These are phyloP conservation scores for Amblyjoppa fuscipennis DNA, from an alignment of 2,888 invertebrate genomes.

Conservation along the genomic window DNA sequence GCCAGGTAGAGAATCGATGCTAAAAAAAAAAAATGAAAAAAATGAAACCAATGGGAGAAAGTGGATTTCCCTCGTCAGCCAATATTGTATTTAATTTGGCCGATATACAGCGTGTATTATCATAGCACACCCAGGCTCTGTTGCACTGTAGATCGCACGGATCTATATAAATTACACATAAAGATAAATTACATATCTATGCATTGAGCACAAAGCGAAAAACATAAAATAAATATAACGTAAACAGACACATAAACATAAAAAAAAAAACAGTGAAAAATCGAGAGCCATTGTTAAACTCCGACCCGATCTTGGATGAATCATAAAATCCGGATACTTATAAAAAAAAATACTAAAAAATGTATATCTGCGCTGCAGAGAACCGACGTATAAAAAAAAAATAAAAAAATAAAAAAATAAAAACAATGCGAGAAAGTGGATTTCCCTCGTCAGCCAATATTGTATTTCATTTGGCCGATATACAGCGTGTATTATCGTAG, in stretches of 20 bases:
- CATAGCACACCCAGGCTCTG: slow-evolving; percentile 23
- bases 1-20: slow-evolving; percentile 8
- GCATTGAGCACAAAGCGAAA: too few relatives aligned
- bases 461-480: slow-evolving; percentile 55
- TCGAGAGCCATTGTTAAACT: slow-evolving; percentile 3
- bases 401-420: not conserved
- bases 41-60: slow-evolving; percentile 3
- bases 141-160: slow-evolving; percentile 45
- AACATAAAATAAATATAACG: not conserved
- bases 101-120: slow-evolving; percentile 47
- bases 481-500: slow-evolving; percentile 49
- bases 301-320: not conserved
- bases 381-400: not conserved
- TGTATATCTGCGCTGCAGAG: slow-evolving; percentile 13
- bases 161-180: not conserved
- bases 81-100: slow-evolving; percentile 57
- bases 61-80: slow-evolving; percentile 20
- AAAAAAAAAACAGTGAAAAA: not conserved
- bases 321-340: slow-evolving; percentile 16
- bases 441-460: slow-evolving; percentile 26
- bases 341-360: too few relatives aligned
- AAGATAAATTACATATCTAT: too few relatives aligned
- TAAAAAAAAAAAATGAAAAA: not conserved
- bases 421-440: slow-evolving; percentile 19
- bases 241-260: too few relatives aligned